These are phyloP conservation scores for Caerostris extrusa DNA, from an alignment of 1,140 invertebrate genomes.

Conservation along the genomic window DNA sequence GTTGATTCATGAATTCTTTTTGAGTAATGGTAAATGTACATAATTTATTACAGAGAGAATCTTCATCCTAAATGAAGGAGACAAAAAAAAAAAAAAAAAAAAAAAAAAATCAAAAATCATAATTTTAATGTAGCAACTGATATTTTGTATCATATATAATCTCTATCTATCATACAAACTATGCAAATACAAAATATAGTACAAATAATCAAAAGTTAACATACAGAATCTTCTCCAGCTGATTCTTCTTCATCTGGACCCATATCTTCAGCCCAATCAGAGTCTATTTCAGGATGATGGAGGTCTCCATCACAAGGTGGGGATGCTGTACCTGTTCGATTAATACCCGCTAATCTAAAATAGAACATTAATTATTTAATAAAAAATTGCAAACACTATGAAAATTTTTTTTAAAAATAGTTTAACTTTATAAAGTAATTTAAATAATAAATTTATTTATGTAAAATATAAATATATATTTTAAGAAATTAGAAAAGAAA, in stretches of 20 bases:
- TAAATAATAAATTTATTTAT: background rate
- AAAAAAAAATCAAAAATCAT: background rate
- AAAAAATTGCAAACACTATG: background rate
- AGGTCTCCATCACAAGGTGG: constrained; percentile 90
- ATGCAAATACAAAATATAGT: background rate
- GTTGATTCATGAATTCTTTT: constrained; percentile 99
- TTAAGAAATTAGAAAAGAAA: background rate
- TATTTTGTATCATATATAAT: too few species aligned
- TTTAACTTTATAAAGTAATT: background rate
- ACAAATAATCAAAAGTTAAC: constrained; percentile 78
- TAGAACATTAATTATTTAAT: background rate
- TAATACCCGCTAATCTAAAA: constrained; percentile 57
- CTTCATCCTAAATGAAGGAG: constrained; percentile 88
- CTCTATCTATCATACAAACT: too few species aligned
- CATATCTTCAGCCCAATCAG: constrained; percentile 91
- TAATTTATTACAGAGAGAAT: constrained; percentile 95
- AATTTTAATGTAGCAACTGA: too few species aligned
- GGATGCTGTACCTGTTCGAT: constrained; percentile 85
- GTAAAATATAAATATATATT: background rate
- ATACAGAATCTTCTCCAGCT: constrained; percentile 92
- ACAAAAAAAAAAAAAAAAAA: too few species aligned
- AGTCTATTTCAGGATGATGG: constrained; percentile 87
- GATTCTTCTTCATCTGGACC: constrained; percentile 94
- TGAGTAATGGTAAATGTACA: constrained; percentile 98
- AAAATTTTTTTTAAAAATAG: too few species aligned